These are phyloP conservation scores for Fissipunctia ypsillon DNA, from an alignment of 2,888 invertebrate genomes.

Conservation along the genomic window DNA sequence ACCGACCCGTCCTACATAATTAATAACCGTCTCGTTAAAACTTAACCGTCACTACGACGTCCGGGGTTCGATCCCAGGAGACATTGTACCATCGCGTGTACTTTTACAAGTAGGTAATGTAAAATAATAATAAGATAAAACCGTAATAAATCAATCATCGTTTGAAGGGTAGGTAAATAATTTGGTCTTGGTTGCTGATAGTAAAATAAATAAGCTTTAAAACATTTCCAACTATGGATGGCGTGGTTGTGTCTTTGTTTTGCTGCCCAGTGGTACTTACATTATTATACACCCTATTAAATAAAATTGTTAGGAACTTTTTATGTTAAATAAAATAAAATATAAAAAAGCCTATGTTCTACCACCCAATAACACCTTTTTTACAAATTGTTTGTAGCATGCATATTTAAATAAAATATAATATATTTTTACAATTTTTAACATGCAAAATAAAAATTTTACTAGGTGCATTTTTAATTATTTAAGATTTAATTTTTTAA, in stretches of 20 bases:
- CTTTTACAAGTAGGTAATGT: not conserved
- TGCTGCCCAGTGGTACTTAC: not conserved
- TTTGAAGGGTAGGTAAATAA: not conserved
- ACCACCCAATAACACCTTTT: too few species aligned
- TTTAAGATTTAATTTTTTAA: too few species aligned
- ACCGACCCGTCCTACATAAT: slow-evolving; percentile 18
- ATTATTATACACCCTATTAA: not conserved
- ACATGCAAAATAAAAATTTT: too few species aligned
- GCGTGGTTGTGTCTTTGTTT: not conserved
- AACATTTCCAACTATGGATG: not conserved
- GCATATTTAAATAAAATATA: too few species aligned
- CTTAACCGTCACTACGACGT: not conserved
- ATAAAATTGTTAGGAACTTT: not conserved
- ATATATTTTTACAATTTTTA: too few species aligned
- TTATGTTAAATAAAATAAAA: too few species aligned
- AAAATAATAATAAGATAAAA: not conserved
- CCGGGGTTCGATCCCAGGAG: slow-evolving; percentile 41
- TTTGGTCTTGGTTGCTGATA: not conserved
- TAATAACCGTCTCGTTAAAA: slow-evolving; percentile 33
- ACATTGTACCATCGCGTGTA: slow-evolving; percentile 26
- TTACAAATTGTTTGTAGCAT: too few species aligned
- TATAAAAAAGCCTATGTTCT: too few species aligned
- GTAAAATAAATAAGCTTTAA: too few species aligned
- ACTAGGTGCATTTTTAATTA: too few species aligned
- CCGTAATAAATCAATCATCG: not conserved